Evolutionary conservation across 2,113 vertebrate genomes (phyloP).

Genomic region (Pelvicachromis taeniatus): DNA sequence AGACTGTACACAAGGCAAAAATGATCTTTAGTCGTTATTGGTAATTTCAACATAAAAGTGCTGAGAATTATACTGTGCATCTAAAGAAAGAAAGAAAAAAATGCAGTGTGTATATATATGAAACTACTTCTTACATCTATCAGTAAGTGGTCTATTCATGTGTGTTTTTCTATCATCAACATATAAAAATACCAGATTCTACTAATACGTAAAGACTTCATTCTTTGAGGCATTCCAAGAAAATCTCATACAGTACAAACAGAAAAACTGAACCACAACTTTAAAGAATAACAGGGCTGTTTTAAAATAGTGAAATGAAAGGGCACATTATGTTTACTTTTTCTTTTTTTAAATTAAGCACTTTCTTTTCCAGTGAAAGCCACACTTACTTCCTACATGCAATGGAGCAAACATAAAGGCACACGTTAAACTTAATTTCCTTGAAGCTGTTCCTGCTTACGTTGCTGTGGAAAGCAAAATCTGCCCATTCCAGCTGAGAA

Average conservation of each 20-base stretch:
- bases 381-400: constrained; percentile 35
- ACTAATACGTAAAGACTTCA: neutral
- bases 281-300: constrained; percentile 19
- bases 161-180: neutral
- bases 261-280: constrained; percentile 5
- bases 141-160: neutral
- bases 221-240: constrained; percentile 15
- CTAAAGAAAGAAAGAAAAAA: neutral
- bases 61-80: neutral
- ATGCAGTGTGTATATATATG: neutral
- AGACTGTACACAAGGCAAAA: neutral
- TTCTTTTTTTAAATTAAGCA: neutral
- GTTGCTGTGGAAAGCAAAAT: constrained; percentile 59
- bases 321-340: neutral
- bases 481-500: constrained; percentile 11
- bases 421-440: constrained; percentile 47
- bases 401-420: constrained; percentile 53
- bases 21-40: neutral
- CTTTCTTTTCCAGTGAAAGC: constrained; percentile 21
- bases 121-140: neutral
- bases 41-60: neutral
- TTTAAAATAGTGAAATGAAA: constrained; percentile 56
- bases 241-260: neutral
- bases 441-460: neutral
- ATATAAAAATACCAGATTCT: neutral